A percentile compares a stretch with the other conserved stretches of the same genome.
Evolutionary conservation across 2,797 vertebrate species (phyloP).

Genomic region (Syngnathus rostellatus): DNA sequence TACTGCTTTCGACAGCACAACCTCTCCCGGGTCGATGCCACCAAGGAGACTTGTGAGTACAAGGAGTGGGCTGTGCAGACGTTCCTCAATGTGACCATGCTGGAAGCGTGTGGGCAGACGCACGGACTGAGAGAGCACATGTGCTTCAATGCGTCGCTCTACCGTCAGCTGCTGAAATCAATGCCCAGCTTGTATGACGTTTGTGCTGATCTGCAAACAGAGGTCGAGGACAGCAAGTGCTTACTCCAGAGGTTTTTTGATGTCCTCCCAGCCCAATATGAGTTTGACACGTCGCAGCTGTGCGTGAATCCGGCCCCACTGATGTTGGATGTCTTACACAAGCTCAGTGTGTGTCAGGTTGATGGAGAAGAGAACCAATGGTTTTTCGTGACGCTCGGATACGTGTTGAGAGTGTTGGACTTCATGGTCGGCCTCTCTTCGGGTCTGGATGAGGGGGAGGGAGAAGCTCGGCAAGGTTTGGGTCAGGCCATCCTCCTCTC

Average conservation of each 20-base stretch:
- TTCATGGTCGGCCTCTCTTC: conserved; percentile 75
- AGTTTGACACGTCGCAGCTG: conserved; percentile 75
- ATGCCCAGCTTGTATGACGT: conserved; percentile 59
- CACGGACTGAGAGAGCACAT: conserved; percentile 70
- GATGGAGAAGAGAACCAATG: conserved; percentile 65
- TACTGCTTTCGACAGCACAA: conserved; percentile 64
- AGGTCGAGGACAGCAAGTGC: conserved; percentile 63
- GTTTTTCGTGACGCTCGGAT: conserved; percentile 70
- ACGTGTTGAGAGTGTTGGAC: conserved; percentile 77
- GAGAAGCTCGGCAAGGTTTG: conserved; percentile 73
- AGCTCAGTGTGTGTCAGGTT: conserved; percentile 72
- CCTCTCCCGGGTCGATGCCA: conserved; percentile 32
- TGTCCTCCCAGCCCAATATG: conserved; percentile 69
- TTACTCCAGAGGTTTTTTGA: conserved; percentile 78
- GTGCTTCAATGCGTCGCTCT: conserved; percentile 72
- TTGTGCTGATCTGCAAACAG: conserved; percentile 59
- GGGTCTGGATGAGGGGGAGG: conserved; percentile 68
- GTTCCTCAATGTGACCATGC: conserved; percentile 63
- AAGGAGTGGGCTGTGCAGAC: conserved; percentile 55
- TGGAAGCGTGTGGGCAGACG: conserved; percentile 59
- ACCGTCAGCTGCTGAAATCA: conserved; percentile 50
- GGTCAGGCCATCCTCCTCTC: conserved; percentile 83
- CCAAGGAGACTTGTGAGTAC: conserved; percentile 62
- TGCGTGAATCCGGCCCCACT: conserved; percentile 73
- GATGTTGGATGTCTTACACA: conserved; percentile 70